Evolutionary conservation across 2,113 vertebrate genomes (phyloP).

Genomic region (Forbesichthys papilliferus): DNA sequence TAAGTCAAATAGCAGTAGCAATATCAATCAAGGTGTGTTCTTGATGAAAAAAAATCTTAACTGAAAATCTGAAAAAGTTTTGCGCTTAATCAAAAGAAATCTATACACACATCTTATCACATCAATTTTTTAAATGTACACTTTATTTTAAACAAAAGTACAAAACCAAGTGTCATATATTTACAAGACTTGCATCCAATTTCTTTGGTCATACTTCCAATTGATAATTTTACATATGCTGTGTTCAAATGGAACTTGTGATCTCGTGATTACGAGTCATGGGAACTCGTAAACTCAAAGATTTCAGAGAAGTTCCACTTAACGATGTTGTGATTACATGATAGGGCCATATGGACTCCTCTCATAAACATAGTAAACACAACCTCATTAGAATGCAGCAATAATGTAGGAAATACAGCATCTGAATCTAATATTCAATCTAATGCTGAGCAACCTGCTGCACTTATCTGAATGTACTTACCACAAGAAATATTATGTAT

Average conservation of each 20-base stretch:
- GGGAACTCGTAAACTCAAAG: too few species aligned
- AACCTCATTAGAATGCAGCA: neutral
- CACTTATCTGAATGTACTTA: constrained; percentile 48
- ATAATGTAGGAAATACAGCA: constrained; percentile 56
- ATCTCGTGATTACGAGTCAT: too few species aligned
- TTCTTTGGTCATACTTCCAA: constrained; percentile 95
- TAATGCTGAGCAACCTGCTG: constrained; percentile 48
- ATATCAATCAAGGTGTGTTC: too few species aligned
- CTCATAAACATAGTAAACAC: too few species aligned
- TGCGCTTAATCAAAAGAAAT: neutral
- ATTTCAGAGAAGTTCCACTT: too few species aligned
- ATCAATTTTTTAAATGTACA: constrained; percentile 83
- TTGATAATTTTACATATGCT: constrained; percentile 56
- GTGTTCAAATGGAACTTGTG: too few species aligned
- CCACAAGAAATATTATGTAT: constrained; percentile 39
- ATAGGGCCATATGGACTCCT: too few species aligned
- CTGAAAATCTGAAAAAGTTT: too few species aligned
- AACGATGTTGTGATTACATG: too few species aligned
- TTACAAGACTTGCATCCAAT: constrained; percentile 90
- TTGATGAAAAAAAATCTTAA: too few species aligned
- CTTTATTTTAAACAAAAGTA: constrained; percentile 96
- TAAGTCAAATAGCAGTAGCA: too few species aligned
- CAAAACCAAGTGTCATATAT: constrained; percentile 87
- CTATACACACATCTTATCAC: constrained; percentile 21
- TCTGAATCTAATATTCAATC: constrained; percentile 57